phyloP scores from a whole-genome alignment of 2,888 invertebrate genomes.

The Beris morrisii region DNA sequence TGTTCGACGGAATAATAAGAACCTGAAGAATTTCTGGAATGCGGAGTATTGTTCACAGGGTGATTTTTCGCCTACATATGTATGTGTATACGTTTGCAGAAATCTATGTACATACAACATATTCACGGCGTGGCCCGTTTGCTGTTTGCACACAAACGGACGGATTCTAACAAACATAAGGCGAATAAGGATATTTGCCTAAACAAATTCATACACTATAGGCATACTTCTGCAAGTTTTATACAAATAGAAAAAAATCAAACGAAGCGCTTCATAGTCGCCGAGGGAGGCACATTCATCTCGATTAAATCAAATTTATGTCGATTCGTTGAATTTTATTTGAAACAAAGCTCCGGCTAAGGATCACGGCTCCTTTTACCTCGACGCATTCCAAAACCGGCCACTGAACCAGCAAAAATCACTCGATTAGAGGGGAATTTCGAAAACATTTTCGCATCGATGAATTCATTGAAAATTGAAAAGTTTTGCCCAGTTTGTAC shows the following conservation, averaged over 20 bases:
- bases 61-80: conserved; percentile 34
- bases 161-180: conserved; percentile 16
- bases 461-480: background rate
- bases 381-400: conserved; percentile 15
- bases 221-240: conserved; percentile 1
- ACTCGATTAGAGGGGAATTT: background rate
- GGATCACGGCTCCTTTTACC: conserved; percentile 10
- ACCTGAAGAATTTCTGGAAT: conserved; percentile 38
- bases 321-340: conserved; percentile 37
- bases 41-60: conserved; percentile 35
- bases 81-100: conserved; percentile 9
- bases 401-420: conserved; percentile 18
- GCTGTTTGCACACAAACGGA: conserved; percentile 28
- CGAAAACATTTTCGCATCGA: background rate
- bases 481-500: no score
- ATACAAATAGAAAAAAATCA: background rate
- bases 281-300: conserved; percentile 9
- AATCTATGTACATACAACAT: background rate
- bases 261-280: background rate
- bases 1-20: conserved; percentile 40
- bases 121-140: conserved; percentile 3
- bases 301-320: conserved; percentile 39
- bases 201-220: conserved; percentile 27
- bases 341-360: conserved; percentile 21
- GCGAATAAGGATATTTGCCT: conserved; percentile 22